phyloP scores from a whole-genome alignment of 2,888 invertebrate species.

The Rosalia funebris region DNA sequence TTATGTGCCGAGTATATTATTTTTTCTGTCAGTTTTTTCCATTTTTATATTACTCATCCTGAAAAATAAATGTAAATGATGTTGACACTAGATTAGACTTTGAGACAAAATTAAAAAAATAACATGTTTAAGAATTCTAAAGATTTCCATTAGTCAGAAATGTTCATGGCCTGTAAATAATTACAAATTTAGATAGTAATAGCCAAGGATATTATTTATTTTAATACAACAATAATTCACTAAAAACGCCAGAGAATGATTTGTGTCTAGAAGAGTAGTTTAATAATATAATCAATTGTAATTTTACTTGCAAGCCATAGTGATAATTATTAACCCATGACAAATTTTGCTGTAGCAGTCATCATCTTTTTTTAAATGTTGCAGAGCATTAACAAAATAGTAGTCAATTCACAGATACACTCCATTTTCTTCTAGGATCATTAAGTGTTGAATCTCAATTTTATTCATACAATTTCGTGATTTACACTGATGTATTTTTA shows the following conservation, averaged over 20 bases:
- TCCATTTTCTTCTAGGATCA: not conserved
- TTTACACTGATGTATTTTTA: too few relatives aligned
- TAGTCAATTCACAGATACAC: not conserved
- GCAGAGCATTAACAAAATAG: constrained; percentile 14
- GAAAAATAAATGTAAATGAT: too few relatives aligned
- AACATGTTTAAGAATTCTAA: too few relatives aligned
- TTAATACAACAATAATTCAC: constrained; percentile 32
- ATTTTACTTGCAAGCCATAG: constrained; percentile 61
- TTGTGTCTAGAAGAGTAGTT: constrained; percentile 62
- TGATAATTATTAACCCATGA: constrained; percentile 53
- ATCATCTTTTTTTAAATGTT: constrained; percentile 14
- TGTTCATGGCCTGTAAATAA: too few relatives aligned
- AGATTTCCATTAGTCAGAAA: too few relatives aligned
- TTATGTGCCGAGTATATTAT: too few relatives aligned
- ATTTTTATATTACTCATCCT: too few relatives aligned
- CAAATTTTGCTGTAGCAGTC: constrained; percentile 36
- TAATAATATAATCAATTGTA: constrained; percentile 62
- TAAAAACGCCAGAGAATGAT: constrained; percentile 57
- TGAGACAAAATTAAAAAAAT: too few relatives aligned
- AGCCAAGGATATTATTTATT: constrained; percentile 1
- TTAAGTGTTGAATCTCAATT: not conserved
- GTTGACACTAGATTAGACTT: too few relatives aligned
- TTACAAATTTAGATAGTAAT: too few relatives aligned
- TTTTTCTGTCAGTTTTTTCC: too few relatives aligned
- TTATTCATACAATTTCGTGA: not conserved